These are phyloP conservation scores for Acleris laterana DNA, from an alignment of 2,888 invertebrate species.

Conservation along the genomic window DNA sequence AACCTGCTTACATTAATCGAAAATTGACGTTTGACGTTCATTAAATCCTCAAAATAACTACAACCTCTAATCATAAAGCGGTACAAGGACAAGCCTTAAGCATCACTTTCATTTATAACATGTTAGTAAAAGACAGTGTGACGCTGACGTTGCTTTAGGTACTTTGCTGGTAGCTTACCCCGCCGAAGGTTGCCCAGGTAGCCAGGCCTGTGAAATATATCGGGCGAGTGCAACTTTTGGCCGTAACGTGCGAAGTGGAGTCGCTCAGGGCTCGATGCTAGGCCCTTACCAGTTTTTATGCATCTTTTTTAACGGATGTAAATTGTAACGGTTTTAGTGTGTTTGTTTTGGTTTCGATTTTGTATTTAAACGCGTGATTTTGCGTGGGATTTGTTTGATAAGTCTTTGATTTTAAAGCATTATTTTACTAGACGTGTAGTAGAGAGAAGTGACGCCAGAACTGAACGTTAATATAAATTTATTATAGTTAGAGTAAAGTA, in stretches of 20 bases:
- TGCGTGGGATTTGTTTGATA: constrained; percentile 1
- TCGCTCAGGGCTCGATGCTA: constrained; percentile 68
- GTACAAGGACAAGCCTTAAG: neutral
- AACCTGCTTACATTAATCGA: neutral
- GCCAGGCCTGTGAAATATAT: constrained; percentile 79
- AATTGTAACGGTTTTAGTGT: constrained; percentile 41
- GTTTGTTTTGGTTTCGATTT: constrained; percentile 31
- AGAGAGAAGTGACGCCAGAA: no score
- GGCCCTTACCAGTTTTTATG: constrained; percentile 58
- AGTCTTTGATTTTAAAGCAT: neutral
- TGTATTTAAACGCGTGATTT: neutral
- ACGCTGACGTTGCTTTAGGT: neutral
- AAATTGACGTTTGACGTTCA: neutral
- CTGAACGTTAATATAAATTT: no score
- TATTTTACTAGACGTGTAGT: neutral
- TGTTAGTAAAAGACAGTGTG: constrained; percentile 20
- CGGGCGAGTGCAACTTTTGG: constrained; percentile 80
- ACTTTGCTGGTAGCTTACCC: neutral
- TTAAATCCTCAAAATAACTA: neutral
- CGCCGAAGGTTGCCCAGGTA: constrained; percentile 72
- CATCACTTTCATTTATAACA: constrained; percentile 15
- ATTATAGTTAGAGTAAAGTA: no score
- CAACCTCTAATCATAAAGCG: neutral
- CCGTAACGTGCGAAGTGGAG: constrained; percentile 77
- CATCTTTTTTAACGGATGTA: constrained; percentile 49